Percentiles rank a stretch among this genome's conserved stretches.
Evolutionary conservation across 2,113 vertebrate genomes (phyloP).

Genomic region (Ia io): DNA sequence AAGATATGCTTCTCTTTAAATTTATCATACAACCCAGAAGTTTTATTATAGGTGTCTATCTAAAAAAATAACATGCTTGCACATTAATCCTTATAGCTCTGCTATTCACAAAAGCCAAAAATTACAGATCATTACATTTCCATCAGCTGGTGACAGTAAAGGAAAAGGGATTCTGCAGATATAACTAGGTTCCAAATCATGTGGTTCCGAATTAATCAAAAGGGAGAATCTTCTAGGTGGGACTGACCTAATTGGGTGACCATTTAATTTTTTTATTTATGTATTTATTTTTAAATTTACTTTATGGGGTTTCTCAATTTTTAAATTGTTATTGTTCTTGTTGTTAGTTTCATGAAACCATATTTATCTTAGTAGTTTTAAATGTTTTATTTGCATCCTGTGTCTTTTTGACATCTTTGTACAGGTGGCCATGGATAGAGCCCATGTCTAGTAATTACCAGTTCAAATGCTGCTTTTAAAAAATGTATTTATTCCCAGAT

Average conservation of each 20-base stretch:
- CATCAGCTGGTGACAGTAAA: not conserved
- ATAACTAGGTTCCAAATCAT: not conserved
- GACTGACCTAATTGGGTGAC: not conserved
- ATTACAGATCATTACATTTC: not conserved
- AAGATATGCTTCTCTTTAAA: not conserved
- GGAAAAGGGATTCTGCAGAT: not conserved
- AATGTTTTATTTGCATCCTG: not conserved
- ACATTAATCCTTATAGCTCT: not conserved
- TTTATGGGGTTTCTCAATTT: not conserved
- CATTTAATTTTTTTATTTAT: not conserved
- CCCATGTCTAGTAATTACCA: not conserved
- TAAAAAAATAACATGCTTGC: not conserved
- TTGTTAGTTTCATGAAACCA: not conserved
- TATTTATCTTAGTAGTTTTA: not conserved
- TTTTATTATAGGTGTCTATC: not conserved
- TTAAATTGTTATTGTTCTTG: not conserved
- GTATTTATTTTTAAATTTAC: not conserved
- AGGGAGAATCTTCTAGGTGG: not conserved
- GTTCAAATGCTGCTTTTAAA: not conserved
- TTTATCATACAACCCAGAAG: not conserved
- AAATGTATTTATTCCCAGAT: not conserved
- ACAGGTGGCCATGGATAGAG: not conserved
- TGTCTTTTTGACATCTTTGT: not conserved
- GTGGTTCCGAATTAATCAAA: not conserved
- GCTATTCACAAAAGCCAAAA: not conserved